These are phyloP conservation scores for Dipodomys spectabilis DNA, from an alignment of 2,113 vertebrate genomes.

Conservation along the genomic window DNA sequence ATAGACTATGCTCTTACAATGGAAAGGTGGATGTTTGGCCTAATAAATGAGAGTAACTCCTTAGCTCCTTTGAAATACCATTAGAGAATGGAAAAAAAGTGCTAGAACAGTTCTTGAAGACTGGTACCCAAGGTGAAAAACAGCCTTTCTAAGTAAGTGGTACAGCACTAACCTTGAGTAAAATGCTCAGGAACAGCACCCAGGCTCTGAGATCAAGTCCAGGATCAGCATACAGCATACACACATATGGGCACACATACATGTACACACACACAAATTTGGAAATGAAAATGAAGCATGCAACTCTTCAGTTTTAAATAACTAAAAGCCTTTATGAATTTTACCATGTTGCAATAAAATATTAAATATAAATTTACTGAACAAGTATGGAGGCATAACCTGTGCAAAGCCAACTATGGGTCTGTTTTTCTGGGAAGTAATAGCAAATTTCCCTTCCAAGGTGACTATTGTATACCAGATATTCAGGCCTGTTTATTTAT, in stretches of 20 bases:
- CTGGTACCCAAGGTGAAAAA: not conserved
- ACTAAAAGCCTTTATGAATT: constrained; percentile 8
- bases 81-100: not conserved
- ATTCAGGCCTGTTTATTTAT: not conserved
- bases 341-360: not conserved
- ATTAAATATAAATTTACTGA: not conserved
- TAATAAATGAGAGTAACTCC: not conserved
- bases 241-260: no score
- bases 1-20: constrained; percentile 33
- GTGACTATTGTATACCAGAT: not conserved
- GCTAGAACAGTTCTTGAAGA: not conserved
- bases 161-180: no score
- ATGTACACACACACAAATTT: no score
- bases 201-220: no score
- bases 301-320: constrained; percentile 25
- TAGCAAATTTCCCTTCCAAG: not conserved
- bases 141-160: no score
- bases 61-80: not conserved
- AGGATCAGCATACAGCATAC: no score
- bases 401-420: not conserved
- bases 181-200: no score
- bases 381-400: not conserved
- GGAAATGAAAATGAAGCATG: not conserved
- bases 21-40: not conserved
- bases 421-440: not conserved